phyloP scores from a whole-genome alignment of 2,797 vertebrate species.

The Carcharodon carcharias region DNA sequence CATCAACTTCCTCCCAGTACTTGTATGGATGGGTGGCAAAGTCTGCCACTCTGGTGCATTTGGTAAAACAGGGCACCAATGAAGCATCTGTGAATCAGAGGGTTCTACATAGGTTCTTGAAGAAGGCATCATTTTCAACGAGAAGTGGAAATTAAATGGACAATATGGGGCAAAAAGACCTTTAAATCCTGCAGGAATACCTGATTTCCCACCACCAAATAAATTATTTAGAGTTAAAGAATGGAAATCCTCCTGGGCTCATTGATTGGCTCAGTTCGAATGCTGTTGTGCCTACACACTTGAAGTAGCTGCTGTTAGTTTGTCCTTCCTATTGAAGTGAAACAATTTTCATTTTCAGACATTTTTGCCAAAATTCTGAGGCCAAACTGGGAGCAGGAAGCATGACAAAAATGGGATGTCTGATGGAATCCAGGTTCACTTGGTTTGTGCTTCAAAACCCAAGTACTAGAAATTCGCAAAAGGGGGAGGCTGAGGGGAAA shows the following conservation, averaged over 20 bases:
- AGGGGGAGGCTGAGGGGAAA: not conserved
- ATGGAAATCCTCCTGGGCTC: not conserved
- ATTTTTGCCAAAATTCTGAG: not conserved
- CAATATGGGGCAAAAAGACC: no score
- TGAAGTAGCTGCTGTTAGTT: not conserved
- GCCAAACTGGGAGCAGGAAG: not conserved
- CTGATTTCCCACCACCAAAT: no score
- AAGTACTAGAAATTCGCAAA: not conserved
- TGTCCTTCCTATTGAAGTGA: not conserved
- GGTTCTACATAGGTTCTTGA: no score
- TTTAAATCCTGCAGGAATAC: no score
- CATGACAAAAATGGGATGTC: not conserved
- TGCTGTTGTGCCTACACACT: not conserved
- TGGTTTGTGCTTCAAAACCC: not conserved
- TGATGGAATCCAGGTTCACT: not conserved
- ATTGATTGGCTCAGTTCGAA: not conserved
- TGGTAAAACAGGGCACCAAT: no score
- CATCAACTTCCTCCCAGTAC: no score
- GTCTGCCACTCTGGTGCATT: no score
- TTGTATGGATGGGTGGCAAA: no score
- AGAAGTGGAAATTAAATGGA: no score
- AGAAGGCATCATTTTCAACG: no score
- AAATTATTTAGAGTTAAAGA: no score
- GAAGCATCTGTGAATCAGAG: no score
- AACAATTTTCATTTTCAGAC: not conserved